Evolutionary conservation across 2,888 invertebrate species (phyloP), one percentile per base, ranked within the genome.

Genomic region (Himalopsyche japonica): DNA sequence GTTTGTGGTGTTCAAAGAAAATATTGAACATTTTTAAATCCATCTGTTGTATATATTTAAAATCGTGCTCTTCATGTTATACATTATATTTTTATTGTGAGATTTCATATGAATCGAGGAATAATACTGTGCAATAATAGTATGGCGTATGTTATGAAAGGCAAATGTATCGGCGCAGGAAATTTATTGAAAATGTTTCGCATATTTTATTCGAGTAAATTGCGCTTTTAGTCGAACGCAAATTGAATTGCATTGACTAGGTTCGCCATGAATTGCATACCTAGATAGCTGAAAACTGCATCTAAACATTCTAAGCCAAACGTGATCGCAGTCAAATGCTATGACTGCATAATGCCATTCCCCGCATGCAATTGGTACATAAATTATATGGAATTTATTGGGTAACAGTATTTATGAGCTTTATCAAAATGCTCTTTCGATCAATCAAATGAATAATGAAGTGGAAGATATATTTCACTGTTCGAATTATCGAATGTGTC

Each of bases 151-250:
- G 4, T 15, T 43, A 15, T 43, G 43, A 43, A 43, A 43, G 43
- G 43, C 43, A 15, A 43, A 43, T 15, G 43, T 15, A 43, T 15
- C 15, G 57, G 20, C 57, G 24, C 20, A 57, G 2, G 78, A 34
- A 78, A 37, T 78, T 5, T 78, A 78, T 37, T 43, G 78, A 43
- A 37, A 78, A 79, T 79, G 79, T 79, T 79, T 79, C 47, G 47
- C 48, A 79, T 79, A 48, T 48, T 47, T 47, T 79, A 48, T 37
- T 77, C 79, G 8, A 27, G 47, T 15, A 48, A 79, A 79, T 79
- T 79, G 79, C 24, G 47, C 79, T 79, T 79, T 79, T 79, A 79
- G 47, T 47, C 47, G 47, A 47, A 48, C 27, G 27, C 48, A 79
- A 79, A 79, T 79, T 48, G 47, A 79, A 79, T 79, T 79, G 30